Conservation (phyloP, 2,797 vertebrate species). For the Intellagama lesueurii region DNA sequence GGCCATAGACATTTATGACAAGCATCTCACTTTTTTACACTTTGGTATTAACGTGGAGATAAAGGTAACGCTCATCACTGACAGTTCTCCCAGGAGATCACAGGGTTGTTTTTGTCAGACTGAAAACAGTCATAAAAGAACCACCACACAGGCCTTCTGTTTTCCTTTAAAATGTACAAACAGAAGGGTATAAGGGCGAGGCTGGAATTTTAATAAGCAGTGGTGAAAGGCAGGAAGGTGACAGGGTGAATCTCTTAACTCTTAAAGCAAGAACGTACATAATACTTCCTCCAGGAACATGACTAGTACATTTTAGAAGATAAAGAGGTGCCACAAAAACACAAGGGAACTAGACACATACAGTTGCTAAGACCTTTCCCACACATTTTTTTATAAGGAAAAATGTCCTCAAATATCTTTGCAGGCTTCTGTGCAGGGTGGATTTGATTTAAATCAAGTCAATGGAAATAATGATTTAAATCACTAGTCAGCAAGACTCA, state of each 20-base stretch:
- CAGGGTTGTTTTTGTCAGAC: not conserved
- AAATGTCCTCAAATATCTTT: not conserved
- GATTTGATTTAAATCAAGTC: too few relatives aligned
- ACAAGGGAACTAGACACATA: not conserved
- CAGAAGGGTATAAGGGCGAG: too few relatives aligned
- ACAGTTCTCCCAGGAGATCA: conserved; percentile 28
- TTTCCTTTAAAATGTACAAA: conserved; percentile 24
- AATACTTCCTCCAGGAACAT: not conserved
- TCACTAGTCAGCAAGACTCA: too few relatives aligned
- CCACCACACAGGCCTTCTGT: not conserved
- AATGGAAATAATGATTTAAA: too few relatives aligned
- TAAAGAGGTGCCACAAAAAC: not conserved
- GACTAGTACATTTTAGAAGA: not conserved
- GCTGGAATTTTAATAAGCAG: not conserved
- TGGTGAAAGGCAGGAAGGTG: not conserved
- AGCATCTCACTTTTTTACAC: conserved; percentile 6
- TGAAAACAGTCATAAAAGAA: not conserved
- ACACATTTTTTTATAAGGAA: not conserved
- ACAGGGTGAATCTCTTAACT: not conserved
- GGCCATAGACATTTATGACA: conserved; percentile 14
- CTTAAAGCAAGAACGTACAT: not conserved
- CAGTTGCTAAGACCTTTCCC: not conserved
- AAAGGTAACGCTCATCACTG: conserved; percentile 4
- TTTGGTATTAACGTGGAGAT: conserved; percentile 15
- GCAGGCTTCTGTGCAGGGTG: not conserved